Evolutionary conservation across 2,888 invertebrate genomes (phyloP).

Genomic region (Drosophila nigricruria): DNA sequence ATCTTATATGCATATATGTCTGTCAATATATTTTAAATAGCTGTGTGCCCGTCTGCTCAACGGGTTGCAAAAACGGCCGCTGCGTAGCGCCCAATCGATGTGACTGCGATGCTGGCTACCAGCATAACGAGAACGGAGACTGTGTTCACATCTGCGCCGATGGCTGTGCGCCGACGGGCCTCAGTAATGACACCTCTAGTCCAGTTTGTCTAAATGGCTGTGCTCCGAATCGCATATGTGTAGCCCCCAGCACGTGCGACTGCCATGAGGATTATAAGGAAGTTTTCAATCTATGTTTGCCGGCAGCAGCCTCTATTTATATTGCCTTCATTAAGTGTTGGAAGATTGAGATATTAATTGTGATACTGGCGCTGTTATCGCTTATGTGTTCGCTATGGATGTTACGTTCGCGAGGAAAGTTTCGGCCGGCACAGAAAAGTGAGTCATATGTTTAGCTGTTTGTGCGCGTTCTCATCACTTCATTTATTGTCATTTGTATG

Average conservation of each 20-base stretch:
- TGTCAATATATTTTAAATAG: background rate
- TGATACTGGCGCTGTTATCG: background rate
- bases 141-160: conserved; percentile 13
- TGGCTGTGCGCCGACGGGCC: background rate
- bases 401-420: background rate
- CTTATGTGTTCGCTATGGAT: background rate
- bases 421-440: background rate
- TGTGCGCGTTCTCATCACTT: too few relatives aligned
- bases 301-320: background rate
- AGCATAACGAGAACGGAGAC: background rate
- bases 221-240: conserved; percentile 3
- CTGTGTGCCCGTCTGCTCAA: conserved; percentile 27
- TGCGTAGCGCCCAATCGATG: conserved; percentile 17
- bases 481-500: background rate
- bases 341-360: background rate
- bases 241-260: conserved; percentile 18
- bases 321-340: background rate
- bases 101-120: conserved; percentile 13
- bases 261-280: background rate
- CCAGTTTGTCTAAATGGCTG: conserved; percentile 16
- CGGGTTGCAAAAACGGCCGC: conserved; percentile 5
- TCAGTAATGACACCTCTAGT: background rate
- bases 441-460: background rate
- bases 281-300: background rate
- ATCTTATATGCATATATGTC: background rate